A percentile compares a stretch with the other conserved stretches of the same genome.
Evolutionary conservation across 2,888 invertebrate species (phyloP).

Genomic region (Eilema sororculum): DNA sequence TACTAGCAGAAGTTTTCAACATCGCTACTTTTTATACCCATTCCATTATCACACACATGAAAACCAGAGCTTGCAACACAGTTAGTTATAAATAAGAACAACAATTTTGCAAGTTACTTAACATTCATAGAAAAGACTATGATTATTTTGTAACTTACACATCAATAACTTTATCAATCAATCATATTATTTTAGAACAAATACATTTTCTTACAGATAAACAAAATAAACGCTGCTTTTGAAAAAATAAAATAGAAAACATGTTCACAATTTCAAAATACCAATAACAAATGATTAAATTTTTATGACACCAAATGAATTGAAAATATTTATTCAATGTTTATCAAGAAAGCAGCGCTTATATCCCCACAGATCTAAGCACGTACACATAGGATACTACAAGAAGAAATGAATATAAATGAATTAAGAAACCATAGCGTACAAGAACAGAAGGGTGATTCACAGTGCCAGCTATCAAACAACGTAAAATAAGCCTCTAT

Average conservation of each 20-base stretch:
- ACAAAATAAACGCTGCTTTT: constrained; percentile 44
- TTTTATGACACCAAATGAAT: not conserved
- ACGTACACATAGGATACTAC: constrained; percentile 74
- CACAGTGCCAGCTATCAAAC: constrained; percentile 84
- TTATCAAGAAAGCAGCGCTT: constrained; percentile 34
- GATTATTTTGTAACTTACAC: constrained; percentile 22
- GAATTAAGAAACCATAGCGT: constrained; percentile 72
- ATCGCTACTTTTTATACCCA: constrained; percentile 35
- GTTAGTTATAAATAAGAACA: constrained; percentile 9
- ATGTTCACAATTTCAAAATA: not conserved
- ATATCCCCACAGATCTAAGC: constrained; percentile 50
- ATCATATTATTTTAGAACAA: constrained; percentile 32
- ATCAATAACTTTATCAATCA: constrained; percentile 10
- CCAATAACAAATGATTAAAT: not conserved
- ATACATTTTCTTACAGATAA: constrained; percentile 26
- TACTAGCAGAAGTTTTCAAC: constrained; percentile 45
- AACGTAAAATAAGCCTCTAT: constrained; percentile 80
- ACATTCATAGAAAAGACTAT: constrained; percentile 15
- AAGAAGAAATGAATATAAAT: constrained; percentile 71
- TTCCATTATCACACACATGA: constrained; percentile 38
- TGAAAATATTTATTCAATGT: not conserved
- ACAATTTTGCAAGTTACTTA: constrained; percentile 21
- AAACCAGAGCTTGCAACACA: constrained; percentile 6
- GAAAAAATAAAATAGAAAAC: not conserved
- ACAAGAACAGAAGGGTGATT: constrained; percentile 80